Conservation (phyloP, 2,888 invertebrate species). For the Tupiocoris notatus region DNA sequence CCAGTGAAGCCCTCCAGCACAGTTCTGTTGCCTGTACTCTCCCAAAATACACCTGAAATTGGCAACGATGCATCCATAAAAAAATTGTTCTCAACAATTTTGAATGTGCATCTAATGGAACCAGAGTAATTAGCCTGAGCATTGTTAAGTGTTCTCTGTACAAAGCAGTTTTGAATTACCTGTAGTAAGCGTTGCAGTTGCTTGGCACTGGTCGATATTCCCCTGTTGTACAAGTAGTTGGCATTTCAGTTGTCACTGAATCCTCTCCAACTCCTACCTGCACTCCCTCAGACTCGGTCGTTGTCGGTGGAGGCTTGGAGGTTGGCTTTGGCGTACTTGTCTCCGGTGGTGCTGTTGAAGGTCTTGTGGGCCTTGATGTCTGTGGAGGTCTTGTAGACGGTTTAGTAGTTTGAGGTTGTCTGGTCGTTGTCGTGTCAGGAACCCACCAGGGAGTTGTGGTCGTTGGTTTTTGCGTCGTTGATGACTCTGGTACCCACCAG, state of each 20-base stretch:
- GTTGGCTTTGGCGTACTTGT: constrained; percentile 50
- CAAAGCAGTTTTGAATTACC: constrained; percentile 33
- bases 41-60: constrained; percentile 68
- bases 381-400: constrained; percentile 51
- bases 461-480: constrained; percentile 32
- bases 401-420: constrained; percentile 49
- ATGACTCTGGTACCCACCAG: constrained; percentile 29
- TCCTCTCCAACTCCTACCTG: not conserved
- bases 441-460: constrained; percentile 44
- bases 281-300: constrained; percentile 44
- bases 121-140: no score
- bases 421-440: constrained; percentile 48
- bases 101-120: no score
- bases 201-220: constrained; percentile 60
- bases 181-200: constrained; percentile 72
- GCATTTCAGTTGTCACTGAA: constrained; percentile 44
- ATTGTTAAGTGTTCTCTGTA: no score
- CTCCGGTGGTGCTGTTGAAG: constrained; percentile 51
- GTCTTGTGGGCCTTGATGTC: constrained; percentile 40
- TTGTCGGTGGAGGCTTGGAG: constrained; percentile 54
- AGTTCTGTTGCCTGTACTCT: constrained; percentile 67
- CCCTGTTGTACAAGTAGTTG: constrained; percentile 46
- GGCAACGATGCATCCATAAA: no score
- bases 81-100: no score
- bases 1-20: constrained; percentile 81